Base-by-base conservation (phyloP, 2,888 invertebrate genomes). In the Sipha maydis region DNA sequence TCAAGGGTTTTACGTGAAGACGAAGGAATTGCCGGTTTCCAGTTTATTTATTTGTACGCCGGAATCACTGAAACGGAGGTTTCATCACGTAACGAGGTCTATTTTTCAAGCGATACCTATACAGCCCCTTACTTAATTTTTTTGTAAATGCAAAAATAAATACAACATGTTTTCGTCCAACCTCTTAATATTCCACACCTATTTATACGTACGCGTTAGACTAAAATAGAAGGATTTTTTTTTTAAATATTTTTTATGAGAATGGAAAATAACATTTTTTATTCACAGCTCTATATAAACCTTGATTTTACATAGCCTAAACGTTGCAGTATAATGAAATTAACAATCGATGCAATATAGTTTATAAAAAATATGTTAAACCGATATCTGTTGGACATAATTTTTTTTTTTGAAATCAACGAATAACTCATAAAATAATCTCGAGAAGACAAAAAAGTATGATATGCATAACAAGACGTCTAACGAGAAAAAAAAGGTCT, bases 11-110 rank as follows among this genome's bases (percentile, higher is more conserved):
- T 69, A 79, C 71, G 31, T 3, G 85, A 38, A 56, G 25, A 54
- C 69, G 85, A 67, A 79, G 38, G 54, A 86, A 86, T 71, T 69
- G 8, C 56, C n/a, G 78, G 34, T 85, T 85, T 85, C 8, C 56
- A 38, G 28, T 86, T 38, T 73, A 73, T 80, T 56, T 80, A 82
- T 88, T 80, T 82, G 56, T 76, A 82, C 41, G 9, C 31, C 31
- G 4, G 67, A 82, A 88, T 88, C 88, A 48, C 88, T 38, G 31
- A 82, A 88, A 88, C 82, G 73, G 5, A 67, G 56, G 76, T 82
- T 82, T 76, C 31, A 61, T 88, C 88, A 88, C 88, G 88, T 88
- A 82, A 76, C 61, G 75, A 82, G 75, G 9, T 61, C 80, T 88
- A 88, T 85, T 85, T 77, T 69, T 48, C 69, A 25, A 21, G 9